Conservation (phyloP, 30 jellyfish, hydroid and myxozoan genomes). For the Hydractinia symbiolongicarpus region DNA sequence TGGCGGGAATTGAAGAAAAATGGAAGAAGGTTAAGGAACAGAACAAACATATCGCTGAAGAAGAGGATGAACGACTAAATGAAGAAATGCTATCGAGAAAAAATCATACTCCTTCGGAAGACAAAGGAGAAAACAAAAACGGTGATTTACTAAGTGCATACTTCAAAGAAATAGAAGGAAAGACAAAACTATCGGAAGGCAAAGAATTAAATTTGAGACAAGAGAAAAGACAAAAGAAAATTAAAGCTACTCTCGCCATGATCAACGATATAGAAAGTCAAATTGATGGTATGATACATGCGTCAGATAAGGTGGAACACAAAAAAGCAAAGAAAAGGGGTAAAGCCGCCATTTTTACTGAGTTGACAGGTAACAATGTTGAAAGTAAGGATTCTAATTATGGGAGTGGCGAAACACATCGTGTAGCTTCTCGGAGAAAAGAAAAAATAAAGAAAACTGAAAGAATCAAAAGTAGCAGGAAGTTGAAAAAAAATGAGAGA, state of each 20-base stretch:
- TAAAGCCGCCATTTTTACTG: constrained; percentile 26
- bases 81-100: background rate
- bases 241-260: constrained; percentile 29
- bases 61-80: background rate
- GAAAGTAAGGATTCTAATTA: background rate
- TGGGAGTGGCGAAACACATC: background rate
- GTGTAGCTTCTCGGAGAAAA: background rate
- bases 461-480: background rate
- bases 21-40: constrained; percentile 30
- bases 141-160: constrained; percentile 1
- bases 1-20: constrained; percentile 11
- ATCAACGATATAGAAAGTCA: constrained; percentile 33
- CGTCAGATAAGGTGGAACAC: constrained; percentile 2
- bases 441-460: background rate
- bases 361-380: background rate
- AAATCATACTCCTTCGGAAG: background rate
- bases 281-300: constrained; percentile 24
- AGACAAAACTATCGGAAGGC: background rate
- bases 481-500: background rate
- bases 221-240: constrained; percentile 23
- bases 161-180: constrained; percentile 22
- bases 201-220: constrained; percentile 9
- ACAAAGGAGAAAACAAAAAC: background rate
- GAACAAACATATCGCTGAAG: background rate
- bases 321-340: constrained; percentile 16